Conservation (phyloP, 1,140 invertebrate genomes). For the Sinonovacula constricta region DNA sequence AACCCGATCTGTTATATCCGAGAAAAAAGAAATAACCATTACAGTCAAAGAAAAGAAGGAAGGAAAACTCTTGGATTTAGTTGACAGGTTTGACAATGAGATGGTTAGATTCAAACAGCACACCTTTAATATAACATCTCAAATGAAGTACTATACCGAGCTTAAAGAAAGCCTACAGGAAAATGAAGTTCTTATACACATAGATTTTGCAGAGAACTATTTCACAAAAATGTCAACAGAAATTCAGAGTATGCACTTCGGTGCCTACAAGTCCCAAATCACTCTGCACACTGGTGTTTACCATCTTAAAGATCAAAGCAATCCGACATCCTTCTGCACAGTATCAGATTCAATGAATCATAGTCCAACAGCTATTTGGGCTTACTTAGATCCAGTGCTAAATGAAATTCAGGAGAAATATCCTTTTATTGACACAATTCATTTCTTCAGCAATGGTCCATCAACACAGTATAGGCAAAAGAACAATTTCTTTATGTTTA, state of each 20-base stretch:
- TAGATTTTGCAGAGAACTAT: constrained; percentile 49
- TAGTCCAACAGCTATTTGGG: neutral
- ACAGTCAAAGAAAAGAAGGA: neutral
- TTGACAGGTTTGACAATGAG: too few relatives aligned
- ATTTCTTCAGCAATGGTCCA: constrained; percentile 58
- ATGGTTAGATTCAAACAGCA: too few relatives aligned
- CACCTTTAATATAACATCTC: too few relatives aligned
- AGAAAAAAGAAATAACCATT: constrained; percentile 28
- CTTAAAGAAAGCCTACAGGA: too few relatives aligned
- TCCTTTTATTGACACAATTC: neutral
- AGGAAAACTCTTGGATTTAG: constrained; percentile 11
- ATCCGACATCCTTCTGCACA: too few relatives aligned
- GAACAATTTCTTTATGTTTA: constrained; percentile 50
- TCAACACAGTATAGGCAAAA: constrained; percentile 55
- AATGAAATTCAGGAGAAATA: neutral
- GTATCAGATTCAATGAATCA: too few relatives aligned
- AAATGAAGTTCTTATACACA: too few relatives aligned
- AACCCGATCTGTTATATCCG: constrained; percentile 15
- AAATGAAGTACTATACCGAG: too few relatives aligned
- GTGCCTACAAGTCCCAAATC: too few relatives aligned
- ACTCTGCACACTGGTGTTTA: too few relatives aligned
- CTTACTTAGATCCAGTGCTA: neutral
- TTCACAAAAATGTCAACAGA: constrained; percentile 3
- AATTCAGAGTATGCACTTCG: too few relatives aligned
- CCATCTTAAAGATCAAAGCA: too few relatives aligned